Conservation (phyloP, 2,797 vertebrate species). For the Halcyon chelicuti region DNA sequence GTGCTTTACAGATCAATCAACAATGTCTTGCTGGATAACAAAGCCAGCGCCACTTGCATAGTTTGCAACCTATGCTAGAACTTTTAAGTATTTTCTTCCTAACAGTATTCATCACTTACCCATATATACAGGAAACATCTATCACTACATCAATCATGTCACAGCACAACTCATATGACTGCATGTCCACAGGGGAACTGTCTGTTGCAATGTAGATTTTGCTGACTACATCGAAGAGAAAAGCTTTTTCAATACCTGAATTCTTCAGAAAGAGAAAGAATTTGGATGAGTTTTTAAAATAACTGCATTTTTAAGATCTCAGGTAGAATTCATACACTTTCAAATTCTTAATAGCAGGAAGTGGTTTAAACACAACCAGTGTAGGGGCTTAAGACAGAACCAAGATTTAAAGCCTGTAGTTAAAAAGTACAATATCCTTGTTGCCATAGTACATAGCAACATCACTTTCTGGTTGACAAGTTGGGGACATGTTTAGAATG, state of each 20-base stretch:
- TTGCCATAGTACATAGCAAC: neutral
- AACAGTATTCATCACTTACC: constrained; percentile 82
- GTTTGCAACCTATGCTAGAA: neutral
- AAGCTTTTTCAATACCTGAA: constrained; percentile 99
- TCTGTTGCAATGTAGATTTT: constrained; percentile 99
- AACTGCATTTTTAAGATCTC: neutral
- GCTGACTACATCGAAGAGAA: constrained; percentile 99
- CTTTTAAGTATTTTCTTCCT: neutral
- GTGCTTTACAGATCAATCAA: neutral
- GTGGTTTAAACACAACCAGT: neutral
- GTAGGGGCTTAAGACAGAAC: neutral
- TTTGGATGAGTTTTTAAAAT: constrained; percentile 9
- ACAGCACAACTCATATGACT: constrained; percentile 97
- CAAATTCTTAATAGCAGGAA: neutral
- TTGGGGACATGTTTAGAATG: neutral
- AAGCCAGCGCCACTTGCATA: neutral
- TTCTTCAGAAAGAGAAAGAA: constrained; percentile 85
- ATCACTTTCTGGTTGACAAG: neutral
- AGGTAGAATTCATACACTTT: neutral
- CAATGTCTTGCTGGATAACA: neutral
- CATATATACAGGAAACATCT: constrained; percentile 98
- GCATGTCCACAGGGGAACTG: constrained; percentile 99
- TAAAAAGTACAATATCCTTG: neutral
- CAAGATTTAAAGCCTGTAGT: neutral
- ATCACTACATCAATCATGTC: constrained; percentile 99